Base-by-base conservation (phyloP, 2,797 vertebrate species). In the Sebastes oblongus region DNA sequence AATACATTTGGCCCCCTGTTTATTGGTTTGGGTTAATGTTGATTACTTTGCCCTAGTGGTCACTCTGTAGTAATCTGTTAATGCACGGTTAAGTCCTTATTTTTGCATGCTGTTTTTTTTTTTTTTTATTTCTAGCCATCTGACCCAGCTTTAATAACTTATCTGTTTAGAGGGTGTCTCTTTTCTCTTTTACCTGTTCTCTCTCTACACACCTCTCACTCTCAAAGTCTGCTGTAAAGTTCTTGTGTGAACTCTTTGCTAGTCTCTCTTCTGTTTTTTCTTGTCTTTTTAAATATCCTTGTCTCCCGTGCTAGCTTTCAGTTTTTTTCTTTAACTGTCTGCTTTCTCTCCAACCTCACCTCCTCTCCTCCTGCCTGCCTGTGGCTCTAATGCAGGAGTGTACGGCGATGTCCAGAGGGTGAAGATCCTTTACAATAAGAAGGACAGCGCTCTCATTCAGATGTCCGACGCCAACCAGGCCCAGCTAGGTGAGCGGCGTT, bases 381-480 rank as follows among this genome's bases (percentile, higher is more conserved):
- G 86, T 78, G 87, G 95, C 95, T 96, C 95, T 94, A 89, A 96
- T 94, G 86, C 94, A 99, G 98, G 98, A 91, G 98, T 99, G 90
- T 99, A 99, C 84, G 98, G 98, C 72, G 97, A 98, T 94, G 97
- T 98, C 94, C 98, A 99, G 93, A 97, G 98, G 79, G 98, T 99
- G 96, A 99, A 99, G 95, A 99, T 99, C 91, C 96, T 99, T 65
- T 99, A 98, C 96, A 99, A 99, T 95, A 99, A 99, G 96, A 99
- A 99, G 94, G 98, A 99, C 96, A 98, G 98, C 92, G 97, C 98
- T 84, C 96, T 99, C 83, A 98, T 99, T 94, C 98, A 99, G 96
- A 98, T 99, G 98, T 97, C 97, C 20, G 98, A 99, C 78, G 96
- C 96, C 86, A 99, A 98, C 95, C 98, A 99, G 88, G 98, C 98